Evolutionary conservation across 2,888 invertebrate species (phyloP).

Genomic region (Leptothorax acervorum): DNA sequence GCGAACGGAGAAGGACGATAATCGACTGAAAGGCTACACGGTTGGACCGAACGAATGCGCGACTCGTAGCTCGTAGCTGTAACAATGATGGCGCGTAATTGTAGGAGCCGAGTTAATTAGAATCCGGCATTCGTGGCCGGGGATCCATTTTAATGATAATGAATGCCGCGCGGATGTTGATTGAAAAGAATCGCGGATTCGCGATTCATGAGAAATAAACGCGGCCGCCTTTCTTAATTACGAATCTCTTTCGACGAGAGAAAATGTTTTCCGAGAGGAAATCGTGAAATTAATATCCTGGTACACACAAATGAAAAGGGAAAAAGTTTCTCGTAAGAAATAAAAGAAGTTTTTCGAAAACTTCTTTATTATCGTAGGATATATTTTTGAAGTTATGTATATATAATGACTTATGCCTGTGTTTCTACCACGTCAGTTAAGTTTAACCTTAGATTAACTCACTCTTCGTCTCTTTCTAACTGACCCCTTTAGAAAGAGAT

Average conservation of each 20-base stretch:
- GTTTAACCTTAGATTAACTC: no score
- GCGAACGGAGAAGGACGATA: conserved; percentile 9
- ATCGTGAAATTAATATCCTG: not conserved
- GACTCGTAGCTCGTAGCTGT: not conserved
- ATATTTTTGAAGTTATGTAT: no score
- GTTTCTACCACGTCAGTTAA: no score
- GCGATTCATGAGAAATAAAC: conserved; percentile 8
- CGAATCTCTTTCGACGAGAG: not conserved
- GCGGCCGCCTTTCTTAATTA: not conserved
- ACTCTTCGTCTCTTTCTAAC: no score
- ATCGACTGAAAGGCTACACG: conserved; percentile 13
- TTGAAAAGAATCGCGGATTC: conserved; percentile 28
- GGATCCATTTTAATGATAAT: conserved; percentile 29
- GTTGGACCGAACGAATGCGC: not conserved
- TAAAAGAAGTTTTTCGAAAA: not conserved
- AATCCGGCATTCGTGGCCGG: not conserved
- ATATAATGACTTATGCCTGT: no score
- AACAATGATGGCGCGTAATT: not conserved
- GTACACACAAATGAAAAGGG: not conserved
- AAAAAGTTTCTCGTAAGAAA: not conserved
- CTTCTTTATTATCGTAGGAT: not conserved
- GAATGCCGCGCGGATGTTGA: conserved; percentile 1
- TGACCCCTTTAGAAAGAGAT: no score
- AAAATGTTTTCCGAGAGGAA: not conserved
- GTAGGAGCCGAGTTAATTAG: conserved; percentile 16